Conservation (phyloP, 2,888 invertebrate genomes). For the Chromoteleia sp. region DNA sequence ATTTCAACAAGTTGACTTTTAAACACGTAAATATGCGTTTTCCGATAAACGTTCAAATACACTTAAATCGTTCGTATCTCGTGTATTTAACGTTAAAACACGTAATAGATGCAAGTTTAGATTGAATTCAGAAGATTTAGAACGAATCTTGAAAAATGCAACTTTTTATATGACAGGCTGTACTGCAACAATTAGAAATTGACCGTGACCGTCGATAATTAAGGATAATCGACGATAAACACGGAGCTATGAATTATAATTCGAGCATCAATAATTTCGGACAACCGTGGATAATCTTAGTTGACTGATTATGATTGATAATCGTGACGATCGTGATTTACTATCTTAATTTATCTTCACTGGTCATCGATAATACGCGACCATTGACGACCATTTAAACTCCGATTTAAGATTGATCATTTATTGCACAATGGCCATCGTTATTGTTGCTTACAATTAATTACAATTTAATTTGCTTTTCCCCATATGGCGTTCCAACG, state of each 20-base stretch:
- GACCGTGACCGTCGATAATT: slow-evolving; percentile 46
- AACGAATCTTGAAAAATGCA: too few relatives aligned
- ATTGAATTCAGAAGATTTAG: too few relatives aligned
- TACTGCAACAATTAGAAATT: slow-evolving; percentile 34
- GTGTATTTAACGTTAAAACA: too few relatives aligned
- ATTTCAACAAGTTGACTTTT: too few relatives aligned
- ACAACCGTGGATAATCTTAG: slow-evolving; percentile 31
- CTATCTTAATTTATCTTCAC: slow-evolving; percentile 25
- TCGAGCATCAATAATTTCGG: slow-evolving; percentile 36
- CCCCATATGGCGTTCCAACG: slow-evolving; percentile 8
- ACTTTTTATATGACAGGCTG: slow-evolving; percentile 20
- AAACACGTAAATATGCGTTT: too few relatives aligned
- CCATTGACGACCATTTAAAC: not conserved
- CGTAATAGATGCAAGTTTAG: too few relatives aligned
- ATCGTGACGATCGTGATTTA: slow-evolving; percentile 17
- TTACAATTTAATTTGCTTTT: slow-evolving; percentile 8
- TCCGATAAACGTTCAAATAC: too few relatives aligned
- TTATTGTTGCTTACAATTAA: slow-evolving; percentile 9
- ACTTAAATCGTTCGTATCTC: too few relatives aligned
- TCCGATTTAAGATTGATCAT: slow-evolving; percentile 12
- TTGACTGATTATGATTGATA: slow-evolving; percentile 45
- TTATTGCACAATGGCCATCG: slow-evolving; percentile 7
- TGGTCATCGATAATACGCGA: not conserved
- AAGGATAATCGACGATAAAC: slow-evolving; percentile 45
- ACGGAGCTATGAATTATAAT: slow-evolving; percentile 25